Base-by-base conservation (phyloP, 1,140 invertebrate species). In the Chrysomallon squamiferum region DNA sequence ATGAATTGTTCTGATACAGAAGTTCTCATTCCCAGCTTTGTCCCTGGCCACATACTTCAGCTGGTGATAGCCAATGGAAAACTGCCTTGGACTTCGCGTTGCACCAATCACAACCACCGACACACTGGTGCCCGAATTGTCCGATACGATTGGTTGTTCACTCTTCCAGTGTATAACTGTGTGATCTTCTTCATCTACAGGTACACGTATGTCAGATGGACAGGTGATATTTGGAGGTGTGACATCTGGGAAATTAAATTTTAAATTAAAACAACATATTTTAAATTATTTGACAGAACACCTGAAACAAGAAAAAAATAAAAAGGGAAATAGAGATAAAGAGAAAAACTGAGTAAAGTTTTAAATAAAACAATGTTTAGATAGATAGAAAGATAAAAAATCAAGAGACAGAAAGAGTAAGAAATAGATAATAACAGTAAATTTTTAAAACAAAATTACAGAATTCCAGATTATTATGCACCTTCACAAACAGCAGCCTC, bases 41-140 rank as follows among this genome's bases (percentile, higher is more conserved):
- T 73, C 71, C 49, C 50, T 33, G n/a, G 52, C 71, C 30, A 67
- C 45, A 27, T 65, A 73, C 43, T 66, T 59, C 18, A 73, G 60
- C 50, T 65, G 58, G 38, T 73, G 67, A 45, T 52, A 58, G 18
- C 71, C 71, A 56, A 57, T 32, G 15, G 68, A 49, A 30, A 73
- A 9, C 13, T 59, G 56, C 9, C 57, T 54, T 9, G 71, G 65
- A 38, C 47, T 65, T n/a, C 64, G 27, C 18, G 30, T 58, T 15
- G 54, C 32, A 30, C 50, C 67, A 47, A 56, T 60, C 15, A 59
- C 33, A 25, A 3, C 15, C 50, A 54, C 15, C 9, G 32, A 49
- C 0, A 69, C n/a, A 13, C 22, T 62, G 15, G 64, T 49, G n/a
- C 62, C 65, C 11, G 71, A 73, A 43, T 73, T 73, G 33, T 73